Evolutionary conservation across 1,140 invertebrate species (phyloP), one percentile per base, ranked within the genome.

Genomic region (Drosophila sturtevanti): DNA sequence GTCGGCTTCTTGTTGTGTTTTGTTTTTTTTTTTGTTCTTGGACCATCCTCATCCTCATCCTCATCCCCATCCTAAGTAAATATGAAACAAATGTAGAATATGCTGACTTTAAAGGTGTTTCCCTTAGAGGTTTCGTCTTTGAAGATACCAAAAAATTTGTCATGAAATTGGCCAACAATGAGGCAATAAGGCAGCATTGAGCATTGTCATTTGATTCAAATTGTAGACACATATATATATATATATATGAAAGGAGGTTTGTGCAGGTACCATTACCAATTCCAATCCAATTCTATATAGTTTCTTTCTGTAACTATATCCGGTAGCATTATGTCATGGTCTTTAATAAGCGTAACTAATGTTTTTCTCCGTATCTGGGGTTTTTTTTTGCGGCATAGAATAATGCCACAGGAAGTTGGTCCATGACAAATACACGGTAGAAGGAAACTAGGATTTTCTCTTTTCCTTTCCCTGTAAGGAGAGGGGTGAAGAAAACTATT

Each of bases 161-260:
- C 84, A 69, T 87, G 79, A 89, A 87, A 87, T 87, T 87, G 76
- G 80, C 72, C 62, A 84, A 89, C 84, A 87, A 87, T 89, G 72
- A 77, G 41, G 72, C 75, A 76, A 73, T 59, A 31, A 31, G 27
- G 3, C 5, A 31, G 27, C 27, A 31, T 31, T 31, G 72, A 74
- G 84, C 61, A 75, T 67, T 87, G 82, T 81, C 81, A 86, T 86
- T 14, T 41, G 12, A 78, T 71, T 85, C 63, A 55, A 66, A 75
- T 74, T 72, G 66, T 73, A 68, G 68, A 54, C 56, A 21, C 76
- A 44, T 56, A 68, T 72, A 54, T 61, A 21, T 79, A 44, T 56
- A 64, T 18, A 48, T 37, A 65, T 38, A 18, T 41, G 58, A 68
- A 54, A 16, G 14, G 63, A n/a, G 55, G 27, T 56, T 63, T 48